Percentiles rank a stretch among this genome's conserved stretches.
phyloP scores from a whole-genome alignment of 2,113 vertebrate species.

The Varanus salvator region DNA sequence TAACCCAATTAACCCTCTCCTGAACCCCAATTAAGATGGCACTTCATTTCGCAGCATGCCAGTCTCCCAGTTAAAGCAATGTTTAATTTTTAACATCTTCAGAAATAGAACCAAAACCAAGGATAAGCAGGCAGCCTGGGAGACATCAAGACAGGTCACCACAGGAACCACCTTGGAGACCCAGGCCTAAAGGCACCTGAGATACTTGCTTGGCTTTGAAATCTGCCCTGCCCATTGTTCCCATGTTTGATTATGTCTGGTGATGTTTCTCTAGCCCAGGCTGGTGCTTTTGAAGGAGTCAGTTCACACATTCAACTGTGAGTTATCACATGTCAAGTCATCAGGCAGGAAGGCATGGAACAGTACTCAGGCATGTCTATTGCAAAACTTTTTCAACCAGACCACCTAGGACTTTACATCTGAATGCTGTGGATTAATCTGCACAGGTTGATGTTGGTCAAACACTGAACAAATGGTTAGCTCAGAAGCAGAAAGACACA shows the following conservation, averaged over 20 bases:
- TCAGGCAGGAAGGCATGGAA: not conserved
- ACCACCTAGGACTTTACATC: not conserved
- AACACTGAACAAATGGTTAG: not conserved
- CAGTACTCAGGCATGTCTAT: not conserved
- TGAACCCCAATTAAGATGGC: no score
- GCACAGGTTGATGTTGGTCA: conserved; percentile 2
- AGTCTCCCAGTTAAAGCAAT: no score
- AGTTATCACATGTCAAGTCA: not conserved
- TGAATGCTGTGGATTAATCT: not conserved
- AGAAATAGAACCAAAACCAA: no score
- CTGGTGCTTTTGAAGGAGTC: not conserved
- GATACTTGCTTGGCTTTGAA: not conserved
- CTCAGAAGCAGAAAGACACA: not conserved
- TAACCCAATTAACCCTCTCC: no score
- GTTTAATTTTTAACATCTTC: no score
- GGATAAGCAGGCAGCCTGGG: no score
- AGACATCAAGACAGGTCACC: no score
- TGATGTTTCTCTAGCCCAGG: not conserved
- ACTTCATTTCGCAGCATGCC: no score
- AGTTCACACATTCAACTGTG: not conserved
- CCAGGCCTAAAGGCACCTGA: not conserved
- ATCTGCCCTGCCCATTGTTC: not conserved
- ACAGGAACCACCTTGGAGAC: no score
- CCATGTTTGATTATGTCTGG: not conserved
- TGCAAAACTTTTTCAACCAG: not conserved